A percentile compares a stretch with the other conserved stretches of the same genome.
Evolutionary conservation across 2,113 vertebrate genomes (phyloP).

Genomic region (Eretmochelys imbricata): DNA sequence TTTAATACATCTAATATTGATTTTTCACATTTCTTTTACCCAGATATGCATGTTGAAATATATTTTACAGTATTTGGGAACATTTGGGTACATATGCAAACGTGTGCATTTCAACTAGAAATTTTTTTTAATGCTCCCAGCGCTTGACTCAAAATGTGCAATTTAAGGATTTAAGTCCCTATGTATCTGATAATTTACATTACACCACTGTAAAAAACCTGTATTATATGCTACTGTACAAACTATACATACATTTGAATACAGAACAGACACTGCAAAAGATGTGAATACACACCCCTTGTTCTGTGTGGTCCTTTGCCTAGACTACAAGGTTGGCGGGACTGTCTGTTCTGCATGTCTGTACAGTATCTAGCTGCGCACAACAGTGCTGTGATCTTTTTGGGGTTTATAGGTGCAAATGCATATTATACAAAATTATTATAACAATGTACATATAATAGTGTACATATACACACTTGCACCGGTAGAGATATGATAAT

Average conservation of each 20-base stretch:
- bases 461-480: rapidly evolving
- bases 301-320: not conserved
- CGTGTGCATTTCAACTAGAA: conserved; percentile 29
- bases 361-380: not conserved
- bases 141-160: conserved; percentile 18
- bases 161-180: conserved; percentile 21
- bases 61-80: conserved; percentile 14
- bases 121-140: not conserved
- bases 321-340: not conserved
- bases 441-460: not conserved
- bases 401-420: not conserved
- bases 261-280: not conserved
- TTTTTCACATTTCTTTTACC: conserved; percentile 55
- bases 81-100: not conserved
- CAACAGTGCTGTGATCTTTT: not conserved
- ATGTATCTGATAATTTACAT: not conserved
- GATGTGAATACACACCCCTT: not conserved
- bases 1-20: conserved; percentile 68
- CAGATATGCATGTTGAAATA: not conserved
- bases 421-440: not conserved
- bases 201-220: conserved; percentile 28
- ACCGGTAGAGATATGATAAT: rapidly evolving
- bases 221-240: rapidly evolving
- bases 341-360: not conserved
- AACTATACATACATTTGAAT: not conserved